Base-by-base conservation (phyloP, 2,888 invertebrate genomes). In the Congeria kusceri region DNA sequence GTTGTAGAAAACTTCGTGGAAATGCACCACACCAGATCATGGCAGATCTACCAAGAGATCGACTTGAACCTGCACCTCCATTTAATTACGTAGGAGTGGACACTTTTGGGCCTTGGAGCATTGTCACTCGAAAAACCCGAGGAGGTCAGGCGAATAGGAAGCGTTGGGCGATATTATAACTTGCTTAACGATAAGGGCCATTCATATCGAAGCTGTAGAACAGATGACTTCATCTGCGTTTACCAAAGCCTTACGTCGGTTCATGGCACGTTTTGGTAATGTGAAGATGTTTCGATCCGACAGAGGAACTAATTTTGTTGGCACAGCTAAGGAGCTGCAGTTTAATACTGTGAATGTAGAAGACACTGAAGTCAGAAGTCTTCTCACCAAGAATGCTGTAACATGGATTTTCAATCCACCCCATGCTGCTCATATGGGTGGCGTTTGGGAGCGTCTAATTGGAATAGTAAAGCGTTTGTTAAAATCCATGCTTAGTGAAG, bases 61-160 rank as follows among this genome's bases (percentile, higher is more conserved):
- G 93, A 69, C 84, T 92, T 1, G 82, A 76, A 5, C 69, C 82
- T 2, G 67, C 81, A 0, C 63, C 77, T 3, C 89, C 92, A 15
- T 93, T 93, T 77, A 61, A 80, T 0, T 81, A 89, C 58, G 71
- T 78, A 20, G 93, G 91, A 13, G 62, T 93, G 0, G 93, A 93
- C 61, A 91, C 86, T n/a, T 89, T 88, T 29, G 92, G 92, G 7
- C 92, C 92, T 0, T 86, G 87, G n/a, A 72, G 78, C 23, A 68
- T 92, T 0, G 80, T n/a, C n/a, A n/a, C n/a, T n/a, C n/a, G n/a
- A n/a, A n/a, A n/a, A n/a, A n/a, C n/a, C n/a, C n/a, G 84, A 29
- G 86, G 88, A 20, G 87, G 87, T 9, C 70, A 32, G 87, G 86
- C 39, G 82, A 80, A 15, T 58, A 84, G 4, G 91, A 92, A 90